Evolutionary conservation across 2,797 vertebrate genomes (phyloP).

Genomic region (Hyperoplus lanceolatus): DNA sequence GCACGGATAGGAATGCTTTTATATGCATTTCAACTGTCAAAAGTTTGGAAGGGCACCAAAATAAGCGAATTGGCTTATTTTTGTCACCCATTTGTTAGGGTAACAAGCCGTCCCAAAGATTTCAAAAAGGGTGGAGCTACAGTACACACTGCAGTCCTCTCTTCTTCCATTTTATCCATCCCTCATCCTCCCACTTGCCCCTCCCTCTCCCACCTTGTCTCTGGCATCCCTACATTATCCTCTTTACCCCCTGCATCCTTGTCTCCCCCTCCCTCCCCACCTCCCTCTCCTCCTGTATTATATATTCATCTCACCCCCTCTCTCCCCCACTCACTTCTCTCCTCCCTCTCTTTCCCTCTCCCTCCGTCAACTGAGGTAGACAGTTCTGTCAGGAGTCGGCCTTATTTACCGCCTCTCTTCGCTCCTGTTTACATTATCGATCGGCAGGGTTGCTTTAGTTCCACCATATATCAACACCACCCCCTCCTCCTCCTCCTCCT

Average conservation of each 20-base stretch:
- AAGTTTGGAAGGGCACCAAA: too few relatives aligned
- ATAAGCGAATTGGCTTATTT: conserved; percentile 36
- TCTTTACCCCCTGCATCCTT: conserved; percentile 13
- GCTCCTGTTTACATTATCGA: conserved; percentile 88
- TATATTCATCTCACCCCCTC: conserved; percentile 48
- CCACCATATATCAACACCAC: conserved; percentile 82
- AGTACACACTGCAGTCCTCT: not conserved
- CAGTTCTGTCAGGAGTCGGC: conserved; percentile 81
- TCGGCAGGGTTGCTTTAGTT: conserved; percentile 86
- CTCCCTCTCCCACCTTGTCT: conserved; percentile 17
- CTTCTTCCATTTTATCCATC: not conserved
- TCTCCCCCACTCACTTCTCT: conserved; percentile 12
- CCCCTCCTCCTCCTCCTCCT: conserved; percentile 12
- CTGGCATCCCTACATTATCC: conserved; percentile 45
- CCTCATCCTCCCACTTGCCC: conserved; percentile 9
- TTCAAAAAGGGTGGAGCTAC: too few relatives aligned
- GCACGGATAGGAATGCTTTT: too few relatives aligned
- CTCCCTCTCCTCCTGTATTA: conserved; percentile 39
- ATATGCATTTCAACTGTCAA: too few relatives aligned
- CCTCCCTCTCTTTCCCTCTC: conserved; percentile 38
- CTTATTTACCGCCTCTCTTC: conserved; percentile 85
- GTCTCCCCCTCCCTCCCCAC: conserved; percentile 24
- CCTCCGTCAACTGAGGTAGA: conserved; percentile 82
- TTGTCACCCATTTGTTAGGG: not conserved
- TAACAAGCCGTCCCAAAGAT: too few relatives aligned